phyloP scores from a whole-genome alignment of 2,797 vertebrate genomes.

The Carcharodon carcharias region DNA sequence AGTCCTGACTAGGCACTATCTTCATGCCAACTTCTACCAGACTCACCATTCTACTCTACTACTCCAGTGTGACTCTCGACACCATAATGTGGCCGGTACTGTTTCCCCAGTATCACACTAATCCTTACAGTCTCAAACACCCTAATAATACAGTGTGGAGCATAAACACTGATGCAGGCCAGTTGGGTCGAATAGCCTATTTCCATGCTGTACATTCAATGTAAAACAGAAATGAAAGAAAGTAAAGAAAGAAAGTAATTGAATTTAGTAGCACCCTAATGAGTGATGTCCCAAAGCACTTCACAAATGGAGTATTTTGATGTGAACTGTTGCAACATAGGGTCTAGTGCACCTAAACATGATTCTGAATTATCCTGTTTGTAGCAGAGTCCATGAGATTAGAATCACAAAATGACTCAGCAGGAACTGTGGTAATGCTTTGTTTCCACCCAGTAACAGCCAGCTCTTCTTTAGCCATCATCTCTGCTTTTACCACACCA shows the following conservation, averaged over 20 bases:
- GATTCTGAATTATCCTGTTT: background rate
- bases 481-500: background rate
- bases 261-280: background rate
- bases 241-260: background rate
- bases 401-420: slow-evolving; percentile 13
- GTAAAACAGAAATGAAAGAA: background rate
- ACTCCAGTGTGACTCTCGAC: too few relatives aligned
- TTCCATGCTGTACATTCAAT: background rate
- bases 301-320: background rate
- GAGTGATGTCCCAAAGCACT: background rate
- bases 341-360: background rate
- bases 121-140: too few relatives aligned
- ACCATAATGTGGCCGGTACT: too few relatives aligned
- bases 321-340: background rate
- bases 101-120: too few relatives aligned
- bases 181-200: background rate
- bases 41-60: too few relatives aligned
- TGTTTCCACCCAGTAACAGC: background rate
- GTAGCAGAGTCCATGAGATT: background rate
- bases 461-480: background rate
- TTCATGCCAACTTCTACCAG: too few relatives aligned
- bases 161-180: background rate
- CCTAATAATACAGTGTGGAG: background rate
- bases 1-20: too few relatives aligned
- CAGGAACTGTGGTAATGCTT: background rate